Evolutionary conservation across 2,797 vertebrate genomes (phyloP).

Genomic region (Sarcoramphus papa): DNA sequence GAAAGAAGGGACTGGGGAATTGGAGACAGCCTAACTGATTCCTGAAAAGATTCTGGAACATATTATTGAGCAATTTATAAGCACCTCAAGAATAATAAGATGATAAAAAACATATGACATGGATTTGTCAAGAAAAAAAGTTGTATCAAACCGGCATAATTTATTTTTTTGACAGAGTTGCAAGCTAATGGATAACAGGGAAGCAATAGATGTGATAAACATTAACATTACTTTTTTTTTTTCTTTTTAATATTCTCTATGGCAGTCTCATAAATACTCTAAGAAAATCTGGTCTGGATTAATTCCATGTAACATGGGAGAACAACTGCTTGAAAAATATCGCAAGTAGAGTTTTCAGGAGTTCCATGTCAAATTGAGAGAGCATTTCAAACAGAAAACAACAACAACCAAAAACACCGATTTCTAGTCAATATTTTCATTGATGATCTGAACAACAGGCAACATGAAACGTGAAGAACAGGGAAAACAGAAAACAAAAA

Average conservation of each 20-base stretch:
- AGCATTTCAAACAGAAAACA: neutral
- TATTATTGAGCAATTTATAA: conserved; percentile 47
- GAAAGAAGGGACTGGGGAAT: conserved; percentile 14
- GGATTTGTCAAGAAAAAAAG: conserved; percentile 28
- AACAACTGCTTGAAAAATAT: neutral
- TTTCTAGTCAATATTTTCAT: neutral
- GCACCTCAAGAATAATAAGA: conserved; percentile 41
- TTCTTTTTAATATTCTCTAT: neutral
- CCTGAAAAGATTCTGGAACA: conserved; percentile 50
- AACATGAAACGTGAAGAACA: neutral
- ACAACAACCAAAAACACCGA: neutral
- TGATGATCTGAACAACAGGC: neutral
- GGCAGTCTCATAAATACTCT: neutral
- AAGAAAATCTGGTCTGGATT: conserved; percentile 39
- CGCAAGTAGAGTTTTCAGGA: neutral
- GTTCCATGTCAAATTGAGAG: neutral
- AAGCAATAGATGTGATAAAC: conserved; percentile 30
- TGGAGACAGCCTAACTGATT: conserved; percentile 3
- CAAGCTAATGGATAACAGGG: conserved; percentile 44
- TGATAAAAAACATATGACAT: conserved; percentile 52
- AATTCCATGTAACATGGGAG: neutral
- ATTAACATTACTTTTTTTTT: neutral
- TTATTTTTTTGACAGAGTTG: conserved; percentile 52
- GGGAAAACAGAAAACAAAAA: neutral
- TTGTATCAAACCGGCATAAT: conserved; percentile 6